Base-by-base conservation (phyloP, 2,888 invertebrate species). In the Amblyteles armatorius region DNA sequence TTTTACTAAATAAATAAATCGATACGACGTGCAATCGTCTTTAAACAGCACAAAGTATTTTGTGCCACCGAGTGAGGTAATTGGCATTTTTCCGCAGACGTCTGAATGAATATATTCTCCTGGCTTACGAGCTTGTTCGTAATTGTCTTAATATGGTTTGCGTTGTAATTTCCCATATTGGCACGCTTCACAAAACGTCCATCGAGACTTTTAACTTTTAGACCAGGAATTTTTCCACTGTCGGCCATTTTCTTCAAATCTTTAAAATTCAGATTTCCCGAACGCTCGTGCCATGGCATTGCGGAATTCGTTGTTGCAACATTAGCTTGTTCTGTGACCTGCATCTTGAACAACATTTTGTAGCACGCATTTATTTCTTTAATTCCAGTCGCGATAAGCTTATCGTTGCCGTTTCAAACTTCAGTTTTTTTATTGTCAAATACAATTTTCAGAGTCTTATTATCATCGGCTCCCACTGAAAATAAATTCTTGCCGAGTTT, bases 401-500 rank as follows among this genome's bases (percentile, higher is more conserved):
- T 22, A 1, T 22, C 16, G 7, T n/a, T 9, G 7, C 40, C 52
- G 36, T 67, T 67, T 1, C 55, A 52, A 19, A 77, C 77, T 55
- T 67, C 55, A 26, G 68, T 67, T 36, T 55, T 55, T 16, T 52
- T 13, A 1, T 67, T 52, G 36, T 67, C 55, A 19, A 77, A 77
- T 3, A 73, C 76, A 0, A 86, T 26, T 11, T 79, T 13, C 36
- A 83, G 65, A 40, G 82, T 76, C 73, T 67, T 67, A 7, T 29
- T 69, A 0, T 84, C 79, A 0, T n/a, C 48, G 6, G 80, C 68
- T 52, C 77, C 84, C 36, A 81, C 71, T 52, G 81, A 86, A 44
- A 84, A 86, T 3, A 83, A 68, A 72, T 86, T 84, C 29, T 80
- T 80, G 6, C 74, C 73, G 2, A 83, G 33, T 1, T 73, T 65